Conservation (phyloP, 2,113 vertebrate species). For the Xenopus laevis region DNA sequence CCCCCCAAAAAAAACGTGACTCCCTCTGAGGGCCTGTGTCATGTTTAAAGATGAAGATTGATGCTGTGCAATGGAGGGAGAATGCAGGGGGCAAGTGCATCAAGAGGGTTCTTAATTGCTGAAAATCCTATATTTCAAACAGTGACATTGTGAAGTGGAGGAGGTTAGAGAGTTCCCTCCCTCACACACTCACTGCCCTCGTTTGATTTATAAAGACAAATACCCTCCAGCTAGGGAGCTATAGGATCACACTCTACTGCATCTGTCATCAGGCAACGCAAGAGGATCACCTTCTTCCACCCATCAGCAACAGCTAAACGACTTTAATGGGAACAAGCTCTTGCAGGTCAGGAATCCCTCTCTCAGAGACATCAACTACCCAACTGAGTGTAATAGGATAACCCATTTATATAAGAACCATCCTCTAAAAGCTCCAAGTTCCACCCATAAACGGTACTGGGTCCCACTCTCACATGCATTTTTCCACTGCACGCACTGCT, state of each 20-base stretch:
- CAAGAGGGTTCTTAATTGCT: neutral
- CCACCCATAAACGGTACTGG: conserved; percentile 4
- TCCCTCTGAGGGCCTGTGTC: too few species aligned
- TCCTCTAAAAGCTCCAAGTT: conserved; percentile 11
- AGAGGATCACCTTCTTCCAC: conserved; percentile 32
- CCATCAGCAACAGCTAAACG: conserved; percentile 24
- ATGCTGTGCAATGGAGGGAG: too few species aligned
- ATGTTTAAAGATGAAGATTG: too few species aligned
- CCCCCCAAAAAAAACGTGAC: too few species aligned
- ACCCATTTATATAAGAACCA: conserved; percentile 9
- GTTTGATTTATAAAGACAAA: neutral
- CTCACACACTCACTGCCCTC: neutral
- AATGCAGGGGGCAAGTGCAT: neutral
- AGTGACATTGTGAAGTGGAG: neutral
- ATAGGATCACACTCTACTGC: conserved; percentile 8
- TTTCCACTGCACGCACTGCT: neutral
- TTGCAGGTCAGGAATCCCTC: conserved; percentile 32
- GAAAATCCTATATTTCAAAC: neutral
- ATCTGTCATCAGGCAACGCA: neutral
- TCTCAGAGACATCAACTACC: conserved; percentile 21
- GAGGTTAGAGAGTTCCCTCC: conserved; percentile 2
- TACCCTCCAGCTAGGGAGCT: neutral
- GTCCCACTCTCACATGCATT: neutral
- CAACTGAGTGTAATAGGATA: conserved; percentile 28
- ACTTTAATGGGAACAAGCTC: conserved; percentile 29